Evolutionary conservation across 92 coral and sea anemone species (phyloP).

Genomic region (Siderastrea radians): DNA sequence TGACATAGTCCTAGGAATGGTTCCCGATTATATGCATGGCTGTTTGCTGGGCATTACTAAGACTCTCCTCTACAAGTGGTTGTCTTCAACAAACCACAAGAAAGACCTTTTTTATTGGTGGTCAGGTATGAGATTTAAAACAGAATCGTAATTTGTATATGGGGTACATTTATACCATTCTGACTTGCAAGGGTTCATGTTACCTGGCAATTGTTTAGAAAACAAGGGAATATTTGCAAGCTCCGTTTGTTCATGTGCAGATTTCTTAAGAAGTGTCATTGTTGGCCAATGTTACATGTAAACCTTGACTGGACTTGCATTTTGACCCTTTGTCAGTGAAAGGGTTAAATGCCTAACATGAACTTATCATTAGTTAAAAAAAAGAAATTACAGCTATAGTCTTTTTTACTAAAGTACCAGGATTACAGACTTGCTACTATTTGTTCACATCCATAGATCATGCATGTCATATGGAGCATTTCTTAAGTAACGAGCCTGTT

Average conservation of each 20-base stretch:
- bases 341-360: background rate
- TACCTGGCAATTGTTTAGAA: background rate
- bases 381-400: too few species aligned
- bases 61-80: slow-evolving; percentile 66
- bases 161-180: background rate
- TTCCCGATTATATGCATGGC: slow-evolving; percentile 86
- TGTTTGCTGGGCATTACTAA: slow-evolving; percentile 71
- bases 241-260: too few species aligned
- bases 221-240: too few species aligned
- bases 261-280: too few species aligned
- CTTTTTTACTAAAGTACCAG: too few species aligned
- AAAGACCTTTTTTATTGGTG: slow-evolving; percentile 58
- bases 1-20: slow-evolving; percentile 73
- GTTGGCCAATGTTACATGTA: too few species aligned
- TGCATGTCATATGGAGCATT: background rate
- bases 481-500: slow-evolving; percentile 10
- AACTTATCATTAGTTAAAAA: background rate
- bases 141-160: background rate
- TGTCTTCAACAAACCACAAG: slow-evolving; percentile 64
- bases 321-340: too few species aligned
- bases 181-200: background rate
- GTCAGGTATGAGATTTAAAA: slow-evolving; percentile 24
- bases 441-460: background rate
- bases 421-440: too few species aligned
- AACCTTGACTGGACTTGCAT: too few species aligned